A percentile compares a stretch with the other conserved stretches of the same genome.
These are phyloP conservation scores for Dasysyrphus tricinctus DNA, from an alignment of 2,888 invertebrate genomes.

Conservation along the genomic window DNA sequence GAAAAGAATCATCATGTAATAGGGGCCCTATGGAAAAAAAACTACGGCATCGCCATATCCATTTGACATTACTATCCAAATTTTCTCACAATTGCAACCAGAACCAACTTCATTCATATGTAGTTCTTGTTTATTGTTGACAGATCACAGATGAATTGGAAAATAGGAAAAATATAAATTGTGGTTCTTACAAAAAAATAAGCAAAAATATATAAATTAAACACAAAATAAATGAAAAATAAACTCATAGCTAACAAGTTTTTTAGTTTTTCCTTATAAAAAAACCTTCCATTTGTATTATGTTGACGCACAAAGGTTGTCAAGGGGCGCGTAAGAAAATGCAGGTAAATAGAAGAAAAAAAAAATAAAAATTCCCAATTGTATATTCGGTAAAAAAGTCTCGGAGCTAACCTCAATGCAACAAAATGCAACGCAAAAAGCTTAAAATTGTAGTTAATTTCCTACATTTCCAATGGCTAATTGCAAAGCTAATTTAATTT, in stretches of 20 bases:
- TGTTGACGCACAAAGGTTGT: conserved; percentile 84
- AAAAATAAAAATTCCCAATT: conserved; percentile 22
- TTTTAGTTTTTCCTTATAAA: conserved; percentile 76
- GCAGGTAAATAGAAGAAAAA: conserved; percentile 83
- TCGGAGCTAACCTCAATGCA: conserved; percentile 39
- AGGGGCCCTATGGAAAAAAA: no score
- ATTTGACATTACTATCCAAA: conserved; percentile 37
- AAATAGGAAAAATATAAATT: conserved; percentile 33
- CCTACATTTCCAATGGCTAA: background rate
- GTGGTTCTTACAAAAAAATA: conserved; percentile 47
- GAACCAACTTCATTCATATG: conserved; percentile 56
- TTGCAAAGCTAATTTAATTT: conserved; percentile 36
- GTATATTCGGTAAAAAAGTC: conserved; percentile 54
- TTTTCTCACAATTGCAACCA: background rate
- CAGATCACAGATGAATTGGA: conserved; percentile 74
- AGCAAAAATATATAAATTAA: conserved; percentile 58
- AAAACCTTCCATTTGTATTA: conserved; percentile 77
- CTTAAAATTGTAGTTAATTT: background rate
- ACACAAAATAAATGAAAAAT: conserved; percentile 65
- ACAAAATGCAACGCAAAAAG: conserved; percentile 41
- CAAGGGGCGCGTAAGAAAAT: conserved; percentile 84
- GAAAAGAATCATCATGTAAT: no score
- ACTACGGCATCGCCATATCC: conserved; percentile 26
- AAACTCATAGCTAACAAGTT: conserved; percentile 66
- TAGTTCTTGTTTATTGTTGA: conserved; percentile 76